Conservation (phyloP, 2,888 invertebrate genomes). For the Cryptus viduatorius region DNA sequence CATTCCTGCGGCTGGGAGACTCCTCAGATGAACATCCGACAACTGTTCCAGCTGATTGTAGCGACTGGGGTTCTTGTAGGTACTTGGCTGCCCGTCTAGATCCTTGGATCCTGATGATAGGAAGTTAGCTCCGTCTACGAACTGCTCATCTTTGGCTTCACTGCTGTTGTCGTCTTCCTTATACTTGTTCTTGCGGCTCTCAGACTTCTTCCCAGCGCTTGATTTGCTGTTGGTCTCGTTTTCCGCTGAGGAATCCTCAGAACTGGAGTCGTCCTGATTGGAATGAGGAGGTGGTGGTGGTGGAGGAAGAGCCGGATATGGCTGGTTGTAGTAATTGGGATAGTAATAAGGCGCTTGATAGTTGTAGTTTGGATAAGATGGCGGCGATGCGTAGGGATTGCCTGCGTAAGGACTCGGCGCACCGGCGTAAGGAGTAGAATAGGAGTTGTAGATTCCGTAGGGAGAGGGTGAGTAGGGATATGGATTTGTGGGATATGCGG, state of each 20-base stretch:
- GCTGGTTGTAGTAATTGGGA: conserved; percentile 78
- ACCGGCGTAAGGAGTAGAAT: conserved; percentile 64
- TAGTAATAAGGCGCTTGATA: conserved; percentile 78
- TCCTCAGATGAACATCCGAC: conserved; percentile 71
- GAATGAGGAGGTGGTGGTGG: conserved; percentile 64
- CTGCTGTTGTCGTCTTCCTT: conserved; percentile 63
- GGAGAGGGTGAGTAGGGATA: conserved; percentile 67
- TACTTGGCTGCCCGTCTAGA: conserved; percentile 78
- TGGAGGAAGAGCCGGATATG: conserved; percentile 73
- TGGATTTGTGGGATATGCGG: conserved; percentile 50
- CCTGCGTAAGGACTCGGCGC: conserved; percentile 64
- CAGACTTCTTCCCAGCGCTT: conserved; percentile 69
- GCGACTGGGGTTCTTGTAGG: conserved; percentile 74
- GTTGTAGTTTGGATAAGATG: conserved; percentile 79
- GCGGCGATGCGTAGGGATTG: conserved; percentile 63
- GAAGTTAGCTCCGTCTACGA: conserved; percentile 79
- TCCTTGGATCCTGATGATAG: conserved; percentile 78
- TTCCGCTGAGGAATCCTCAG: conserved; percentile 47
- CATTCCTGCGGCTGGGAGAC: conserved; percentile 60
- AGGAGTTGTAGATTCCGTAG: conserved; percentile 67
- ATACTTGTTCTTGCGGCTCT: conserved; percentile 70
- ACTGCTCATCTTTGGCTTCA: conserved; percentile 73
- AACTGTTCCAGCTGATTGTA: conserved; percentile 77
- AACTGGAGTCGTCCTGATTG: conserved; percentile 21
- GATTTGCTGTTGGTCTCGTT: conserved; percentile 52